Conservation (phyloP, 2,797 vertebrate species). For the Neostethus bicornis region DNA sequence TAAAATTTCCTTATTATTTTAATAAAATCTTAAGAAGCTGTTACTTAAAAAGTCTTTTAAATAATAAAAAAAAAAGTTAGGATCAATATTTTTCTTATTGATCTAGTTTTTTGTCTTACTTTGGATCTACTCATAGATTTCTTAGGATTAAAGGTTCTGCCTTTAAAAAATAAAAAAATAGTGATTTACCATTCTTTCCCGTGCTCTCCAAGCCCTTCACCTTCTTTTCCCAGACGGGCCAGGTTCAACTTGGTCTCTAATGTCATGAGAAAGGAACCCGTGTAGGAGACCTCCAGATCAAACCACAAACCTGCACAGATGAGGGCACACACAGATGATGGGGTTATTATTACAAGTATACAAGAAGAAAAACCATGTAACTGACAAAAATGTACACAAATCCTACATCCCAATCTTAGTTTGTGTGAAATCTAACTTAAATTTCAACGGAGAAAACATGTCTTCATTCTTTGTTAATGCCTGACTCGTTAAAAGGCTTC, state of each 20-base stretch:
- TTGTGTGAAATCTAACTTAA: conserved; percentile 17
- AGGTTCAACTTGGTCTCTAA: conserved; percentile 99
- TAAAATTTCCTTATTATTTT: conserved; percentile 16
- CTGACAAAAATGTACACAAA: no score
- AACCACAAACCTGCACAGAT: conserved; percentile 91
- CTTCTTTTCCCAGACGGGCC: conserved; percentile 95
- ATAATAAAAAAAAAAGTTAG: conserved; percentile 9
- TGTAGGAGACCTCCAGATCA: conserved; percentile 94
- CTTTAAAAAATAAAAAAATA: no score
- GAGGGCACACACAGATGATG: no score
- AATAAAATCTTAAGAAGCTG: conserved; percentile 4
- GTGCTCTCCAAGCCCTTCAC: conserved; percentile 90
- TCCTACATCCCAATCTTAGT: no score
- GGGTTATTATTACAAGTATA: no score
- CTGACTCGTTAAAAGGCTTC: conserved; percentile 30
- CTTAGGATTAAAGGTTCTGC: no score
- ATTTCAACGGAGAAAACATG: conserved; percentile 24
- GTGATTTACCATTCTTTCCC: conserved; percentile 90
- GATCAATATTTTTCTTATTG: no score
- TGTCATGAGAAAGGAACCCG: conserved; percentile 97
- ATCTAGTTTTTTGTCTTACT: no score
- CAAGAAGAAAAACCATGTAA: no score
- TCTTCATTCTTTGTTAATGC: conserved; percentile 36
- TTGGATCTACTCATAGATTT: no score
- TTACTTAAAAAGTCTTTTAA: conserved; percentile 3